Evolutionary conservation across 2,797 vertebrate species (phyloP).

Genomic region (Chanos chanos): DNA sequence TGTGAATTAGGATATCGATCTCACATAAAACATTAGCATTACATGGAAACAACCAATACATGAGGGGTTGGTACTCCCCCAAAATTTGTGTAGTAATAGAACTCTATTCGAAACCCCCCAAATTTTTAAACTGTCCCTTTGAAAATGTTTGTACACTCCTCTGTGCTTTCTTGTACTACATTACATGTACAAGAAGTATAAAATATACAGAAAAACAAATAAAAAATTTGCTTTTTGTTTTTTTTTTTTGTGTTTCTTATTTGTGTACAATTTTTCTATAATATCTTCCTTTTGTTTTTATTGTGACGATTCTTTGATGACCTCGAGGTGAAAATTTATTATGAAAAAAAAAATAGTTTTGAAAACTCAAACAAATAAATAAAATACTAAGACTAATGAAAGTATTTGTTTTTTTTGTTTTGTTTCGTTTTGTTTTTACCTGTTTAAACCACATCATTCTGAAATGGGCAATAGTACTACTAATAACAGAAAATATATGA

Average conservation of each 20-base stretch:
- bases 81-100: slow-evolving; percentile 26
- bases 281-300: slow-evolving; percentile 83
- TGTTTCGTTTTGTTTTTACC: not conserved
- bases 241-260: slow-evolving; percentile 80
- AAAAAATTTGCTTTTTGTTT: slow-evolving; percentile 67
- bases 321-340: slow-evolving; percentile 84
- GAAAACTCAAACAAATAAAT: slow-evolving; percentile 82
- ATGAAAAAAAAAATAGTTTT: slow-evolving; percentile 85
- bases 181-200: slow-evolving; percentile 43
- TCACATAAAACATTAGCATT: slow-evolving; percentile 22
- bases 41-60: slow-evolving; percentile 19
- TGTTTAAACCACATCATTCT: not conserved
- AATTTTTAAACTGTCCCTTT: slow-evolving; percentile 30
- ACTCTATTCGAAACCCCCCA: slow-evolving; percentile 41
- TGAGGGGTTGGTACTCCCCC: slow-evolving; percentile 14
- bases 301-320: slow-evolving; percentile 85
- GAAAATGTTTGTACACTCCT: slow-evolving; percentile 34
- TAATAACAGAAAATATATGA: too few relatives aligned
- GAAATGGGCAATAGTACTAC: too few relatives aligned
- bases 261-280: slow-evolving; percentile 84
- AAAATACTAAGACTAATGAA: slow-evolving; percentile 77
- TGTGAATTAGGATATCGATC: slow-evolving; percentile 53
- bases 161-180: slow-evolving; percentile 45
- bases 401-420: slow-evolving; percentile 25
- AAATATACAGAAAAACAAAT: slow-evolving; percentile 41